These are phyloP conservation scores for Rhodophaea formosa DNA, from an alignment of 2,888 invertebrate genomes.

Conservation along the genomic window DNA sequence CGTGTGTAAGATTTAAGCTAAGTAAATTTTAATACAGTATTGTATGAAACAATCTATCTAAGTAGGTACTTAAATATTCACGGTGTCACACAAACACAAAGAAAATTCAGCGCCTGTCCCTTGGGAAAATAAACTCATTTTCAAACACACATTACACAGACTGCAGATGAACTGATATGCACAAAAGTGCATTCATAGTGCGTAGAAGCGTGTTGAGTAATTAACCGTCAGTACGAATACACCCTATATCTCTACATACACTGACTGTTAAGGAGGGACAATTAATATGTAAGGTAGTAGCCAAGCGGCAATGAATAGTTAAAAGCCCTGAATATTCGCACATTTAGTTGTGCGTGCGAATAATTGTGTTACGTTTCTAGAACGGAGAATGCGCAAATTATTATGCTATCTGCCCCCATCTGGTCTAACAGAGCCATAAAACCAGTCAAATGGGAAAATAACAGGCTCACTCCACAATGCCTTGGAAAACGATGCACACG, in stretches of 20 bases:
- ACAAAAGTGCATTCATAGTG: constrained; percentile 21
- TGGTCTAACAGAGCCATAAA: constrained; percentile 68
- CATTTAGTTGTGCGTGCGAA: constrained; percentile 67
- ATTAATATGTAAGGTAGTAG: constrained; percentile 5
- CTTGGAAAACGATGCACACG: constrained; percentile 65
- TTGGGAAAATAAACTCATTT: constrained; percentile 17
- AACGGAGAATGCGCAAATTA: constrained; percentile 63
- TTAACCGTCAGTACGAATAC: constrained; percentile 12
- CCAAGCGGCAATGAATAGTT: constrained; percentile 23
- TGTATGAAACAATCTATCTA: too few species aligned
- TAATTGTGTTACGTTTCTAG: constrained; percentile 77
- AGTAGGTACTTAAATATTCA: neutral
- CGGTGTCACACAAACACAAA: neutral
- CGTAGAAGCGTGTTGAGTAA: constrained; percentile 23
- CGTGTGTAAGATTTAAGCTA: too few species aligned
- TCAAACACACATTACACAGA: constrained; percentile 5
- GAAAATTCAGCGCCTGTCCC: neutral
- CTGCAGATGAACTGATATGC: constrained; percentile 19
- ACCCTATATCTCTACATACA: constrained; percentile 14
- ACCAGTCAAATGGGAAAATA: constrained; percentile 79
- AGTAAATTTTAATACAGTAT: too few species aligned
- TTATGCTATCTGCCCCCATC: constrained; percentile 67
- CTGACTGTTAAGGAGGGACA: constrained; percentile 14
- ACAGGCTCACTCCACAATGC: constrained; percentile 74
- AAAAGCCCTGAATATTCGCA: constrained; percentile 19